These are phyloP conservation scores for Esox lucius DNA, from an alignment of 2,797 vertebrate species.

Conservation along the genomic window DNA sequence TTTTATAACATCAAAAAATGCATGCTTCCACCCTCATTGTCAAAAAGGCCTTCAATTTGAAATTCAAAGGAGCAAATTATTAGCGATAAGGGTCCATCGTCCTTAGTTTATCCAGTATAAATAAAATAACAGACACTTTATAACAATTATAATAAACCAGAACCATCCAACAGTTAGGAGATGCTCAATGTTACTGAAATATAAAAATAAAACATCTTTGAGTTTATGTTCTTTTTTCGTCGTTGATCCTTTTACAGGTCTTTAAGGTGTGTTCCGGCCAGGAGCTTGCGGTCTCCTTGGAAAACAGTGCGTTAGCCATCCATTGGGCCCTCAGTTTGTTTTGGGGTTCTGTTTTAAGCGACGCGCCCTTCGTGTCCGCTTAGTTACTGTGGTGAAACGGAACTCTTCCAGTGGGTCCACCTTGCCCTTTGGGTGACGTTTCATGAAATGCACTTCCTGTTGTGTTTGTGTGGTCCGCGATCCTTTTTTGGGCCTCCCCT, in stretches of 20 bases:
- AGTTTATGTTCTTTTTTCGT: conserved; percentile 57
- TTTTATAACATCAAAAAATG: conserved; percentile 68
- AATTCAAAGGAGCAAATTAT: conserved; percentile 68
- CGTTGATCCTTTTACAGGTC: conserved; percentile 54
- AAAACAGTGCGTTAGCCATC: conserved; percentile 45
- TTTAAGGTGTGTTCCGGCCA: conserved; percentile 60
- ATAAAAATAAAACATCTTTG: conserved; percentile 86
- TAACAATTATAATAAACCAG: conserved; percentile 70
- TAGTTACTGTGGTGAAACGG: conserved; percentile 80
- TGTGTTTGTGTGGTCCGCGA: conserved; percentile 79
- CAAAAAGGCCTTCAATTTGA: conserved; percentile 63
- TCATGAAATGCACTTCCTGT: conserved; percentile 86
- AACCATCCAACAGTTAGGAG: conserved; percentile 71
- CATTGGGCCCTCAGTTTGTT: conserved; percentile 41
- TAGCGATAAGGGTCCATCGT: conserved; percentile 59
- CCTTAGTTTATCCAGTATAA: conserved; percentile 80
- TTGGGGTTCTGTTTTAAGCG: conserved; percentile 74
- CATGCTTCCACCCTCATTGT: conserved; percentile 57
- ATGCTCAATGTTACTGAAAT: conserved; percentile 74
- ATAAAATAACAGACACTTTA: conserved; percentile 77
- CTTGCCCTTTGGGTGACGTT: conserved; percentile 75
- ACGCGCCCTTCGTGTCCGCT: conserved; percentile 81
- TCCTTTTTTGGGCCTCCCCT: conserved; percentile 80
- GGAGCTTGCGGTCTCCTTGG: conserved; percentile 56
- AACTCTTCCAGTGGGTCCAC: conserved; percentile 76